phyloP scores from a whole-genome alignment of 2,888 invertebrate species.

The Troides helena region DNA sequence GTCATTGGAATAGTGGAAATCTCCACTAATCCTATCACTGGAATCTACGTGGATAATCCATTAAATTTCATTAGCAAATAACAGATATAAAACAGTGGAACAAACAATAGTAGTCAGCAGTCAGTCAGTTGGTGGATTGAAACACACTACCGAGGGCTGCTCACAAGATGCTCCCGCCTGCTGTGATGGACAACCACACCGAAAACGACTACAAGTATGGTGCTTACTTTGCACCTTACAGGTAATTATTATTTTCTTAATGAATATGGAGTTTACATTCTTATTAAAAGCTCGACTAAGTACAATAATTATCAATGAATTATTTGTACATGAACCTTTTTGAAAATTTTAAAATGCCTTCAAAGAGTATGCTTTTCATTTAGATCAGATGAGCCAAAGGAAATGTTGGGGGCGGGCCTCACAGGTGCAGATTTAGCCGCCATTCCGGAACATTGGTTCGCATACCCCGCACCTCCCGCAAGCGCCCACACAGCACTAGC shows the following conservation, averaged over 20 bases:
- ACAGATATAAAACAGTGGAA: conserved; percentile 60
- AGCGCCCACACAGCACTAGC: conserved; percentile 90
- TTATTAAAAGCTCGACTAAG: too few species aligned
- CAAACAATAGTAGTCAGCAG: conserved; percentile 49
- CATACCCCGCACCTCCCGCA: conserved; percentile 89
- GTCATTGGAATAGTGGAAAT: conserved; percentile 50
- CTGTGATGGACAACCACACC: conserved; percentile 64
- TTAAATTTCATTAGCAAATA: conserved; percentile 59
- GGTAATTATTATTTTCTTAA: conserved; percentile 42
- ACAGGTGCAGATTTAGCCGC: conserved; percentile 87
- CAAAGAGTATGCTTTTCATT: neutral
- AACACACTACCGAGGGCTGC: conserved; percentile 74
- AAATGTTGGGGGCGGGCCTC: conserved; percentile 87
- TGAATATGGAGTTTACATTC: neutral
- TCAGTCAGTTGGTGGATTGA: conserved; percentile 72
- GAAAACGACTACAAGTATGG: conserved; percentile 57
- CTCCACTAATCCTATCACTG: conserved; percentile 70
- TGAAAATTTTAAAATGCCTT: neutral
- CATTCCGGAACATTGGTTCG: conserved; percentile 91
- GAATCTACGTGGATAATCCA: conserved; percentile 64
- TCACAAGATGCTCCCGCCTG: conserved; percentile 48
- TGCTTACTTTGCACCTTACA: conserved; percentile 67
- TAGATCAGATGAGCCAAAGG: conserved; percentile 55
- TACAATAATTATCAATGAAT: too few species aligned
- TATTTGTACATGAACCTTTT: too few species aligned